Conservation (phyloP, 2,888 invertebrate species). For the Scotopteryx bipunctaria region DNA sequence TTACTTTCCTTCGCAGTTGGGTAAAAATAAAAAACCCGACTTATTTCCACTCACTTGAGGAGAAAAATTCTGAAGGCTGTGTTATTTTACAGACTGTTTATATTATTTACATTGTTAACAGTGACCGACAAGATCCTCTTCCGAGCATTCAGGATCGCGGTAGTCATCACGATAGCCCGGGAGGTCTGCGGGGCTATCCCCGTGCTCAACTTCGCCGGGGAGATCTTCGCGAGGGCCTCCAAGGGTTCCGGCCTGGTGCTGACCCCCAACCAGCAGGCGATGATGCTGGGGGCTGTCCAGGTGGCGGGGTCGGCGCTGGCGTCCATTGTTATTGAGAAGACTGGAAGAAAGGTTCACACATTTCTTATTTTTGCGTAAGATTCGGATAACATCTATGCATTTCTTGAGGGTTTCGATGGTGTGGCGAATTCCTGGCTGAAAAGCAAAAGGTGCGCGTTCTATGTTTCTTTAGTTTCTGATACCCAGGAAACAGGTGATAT, state of each 20-base stretch:
- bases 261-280: conserved; percentile 72
- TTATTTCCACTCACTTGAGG: no score
- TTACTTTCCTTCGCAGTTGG: no score
- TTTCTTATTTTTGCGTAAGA: no score
- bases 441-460: no score
- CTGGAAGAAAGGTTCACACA: conserved; percentile 64
- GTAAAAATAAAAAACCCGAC: no score
- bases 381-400: no score
- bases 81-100: no score
- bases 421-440: no score
- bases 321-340: conserved; percentile 63
- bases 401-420: no score
- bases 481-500: no score
- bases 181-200: conserved; percentile 71
- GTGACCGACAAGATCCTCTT: conserved; percentile 64
- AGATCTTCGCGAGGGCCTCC: conserved; percentile 64
- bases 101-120: conserved; percentile 45
- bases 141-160: conserved; percentile 63
- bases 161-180: conserved; percentile 57
- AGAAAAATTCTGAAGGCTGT: no score
- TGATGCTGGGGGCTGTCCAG: conserved; percentile 70
- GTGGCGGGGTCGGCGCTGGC: conserved; percentile 64
- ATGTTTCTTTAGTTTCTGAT: no score
- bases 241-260: conserved; percentile 51
- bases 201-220: conserved; percentile 71